A percentile compares a stretch with the other conserved stretches of the same genome.
These are phyloP conservation scores for Gorsachius goisagi DNA, from an alignment of 2,113 vertebrate species.

Conservation along the genomic window DNA sequence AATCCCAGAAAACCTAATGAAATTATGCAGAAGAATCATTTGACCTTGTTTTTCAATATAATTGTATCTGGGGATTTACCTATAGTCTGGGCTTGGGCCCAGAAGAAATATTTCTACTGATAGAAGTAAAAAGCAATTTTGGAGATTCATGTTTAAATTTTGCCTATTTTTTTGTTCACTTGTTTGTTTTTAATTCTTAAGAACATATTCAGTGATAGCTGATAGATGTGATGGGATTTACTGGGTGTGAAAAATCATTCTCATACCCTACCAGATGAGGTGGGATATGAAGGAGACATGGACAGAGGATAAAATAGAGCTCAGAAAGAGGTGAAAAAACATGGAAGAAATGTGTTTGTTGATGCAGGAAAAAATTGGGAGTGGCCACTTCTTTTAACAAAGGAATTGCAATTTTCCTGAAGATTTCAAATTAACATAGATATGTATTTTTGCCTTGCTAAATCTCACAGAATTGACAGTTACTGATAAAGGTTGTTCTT, in stretches of 20 bases:
- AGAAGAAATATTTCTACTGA: not conserved
- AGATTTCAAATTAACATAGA: not conserved
- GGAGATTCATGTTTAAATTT: not conserved
- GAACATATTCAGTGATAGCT: not conserved
- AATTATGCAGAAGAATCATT: not conserved
- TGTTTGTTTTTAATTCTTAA: not conserved
- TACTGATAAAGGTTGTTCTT: not conserved
- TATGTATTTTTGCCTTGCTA: not conserved
- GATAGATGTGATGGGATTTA: not conserved
- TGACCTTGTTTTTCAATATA: not conserved
- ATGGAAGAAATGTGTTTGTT: not conserved
- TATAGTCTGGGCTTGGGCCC: not conserved
- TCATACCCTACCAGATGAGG: not conserved
- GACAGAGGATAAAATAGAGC: not conserved
- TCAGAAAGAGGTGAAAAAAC: not conserved
- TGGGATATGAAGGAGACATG: not conserved
- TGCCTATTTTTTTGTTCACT: not conserved
- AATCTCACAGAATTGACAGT: not conserved
- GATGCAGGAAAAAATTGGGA: not conserved
- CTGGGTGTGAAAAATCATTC: not conserved
- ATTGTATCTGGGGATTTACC: not conserved
- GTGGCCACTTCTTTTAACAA: not conserved
- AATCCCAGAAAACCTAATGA: not conserved
- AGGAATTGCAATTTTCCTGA: not conserved
- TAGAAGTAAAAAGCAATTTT: not conserved